Percentiles rank a stretch among this genome's conserved stretches.
These are phyloP conservation scores for Sebastes kiyomatsui DNA, from an alignment of 2,797 vertebrate species.

Conservation along the genomic window DNA sequence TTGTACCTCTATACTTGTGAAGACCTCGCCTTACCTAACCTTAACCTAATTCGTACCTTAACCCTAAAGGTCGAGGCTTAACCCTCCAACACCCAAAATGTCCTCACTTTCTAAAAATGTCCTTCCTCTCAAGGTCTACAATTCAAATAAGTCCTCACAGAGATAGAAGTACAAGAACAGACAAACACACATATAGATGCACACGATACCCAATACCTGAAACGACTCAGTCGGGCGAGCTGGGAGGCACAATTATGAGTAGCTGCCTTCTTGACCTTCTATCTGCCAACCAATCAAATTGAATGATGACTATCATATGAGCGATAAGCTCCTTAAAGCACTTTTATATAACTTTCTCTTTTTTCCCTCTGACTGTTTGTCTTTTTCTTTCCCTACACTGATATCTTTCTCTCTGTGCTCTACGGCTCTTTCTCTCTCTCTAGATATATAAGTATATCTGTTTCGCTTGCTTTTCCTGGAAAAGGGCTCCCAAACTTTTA, in stretches of 20 bases:
- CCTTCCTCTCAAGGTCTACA: slow-evolving; percentile 1
- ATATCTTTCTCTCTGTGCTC: slow-evolving; percentile 1
- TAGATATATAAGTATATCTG: background rate
- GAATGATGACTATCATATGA: slow-evolving; percentile 66
- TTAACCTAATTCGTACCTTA: background rate
- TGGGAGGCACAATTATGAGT: slow-evolving; percentile 64
- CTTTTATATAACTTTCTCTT: slow-evolving; percentile 41
- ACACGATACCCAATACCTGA: slow-evolving; percentile 25
- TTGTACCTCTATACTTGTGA: background rate
- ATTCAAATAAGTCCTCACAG: slow-evolving; percentile 22
- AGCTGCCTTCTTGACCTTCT: slow-evolving; percentile 59
- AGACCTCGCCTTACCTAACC: background rate
- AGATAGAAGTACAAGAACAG: background rate
- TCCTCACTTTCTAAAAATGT: background rate
- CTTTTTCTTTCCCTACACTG: slow-evolving; percentile 4
- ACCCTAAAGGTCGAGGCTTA: background rate
- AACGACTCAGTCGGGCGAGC: slow-evolving; percentile 27
- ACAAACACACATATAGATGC: slow-evolving; percentile 16
- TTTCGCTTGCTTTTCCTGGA: background rate
- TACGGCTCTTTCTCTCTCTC: background rate
- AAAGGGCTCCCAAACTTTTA: slow-evolving; percentile 26
- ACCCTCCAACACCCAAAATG: background rate
- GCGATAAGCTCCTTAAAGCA: slow-evolving; percentile 54
- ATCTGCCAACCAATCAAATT: slow-evolving; percentile 67
- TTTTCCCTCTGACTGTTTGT: slow-evolving; percentile 23